Evolutionary conservation across 2,888 invertebrate genomes (phyloP), one percentile per base, ranked within the genome.

Genomic region (Apeira syringaria): DNA sequence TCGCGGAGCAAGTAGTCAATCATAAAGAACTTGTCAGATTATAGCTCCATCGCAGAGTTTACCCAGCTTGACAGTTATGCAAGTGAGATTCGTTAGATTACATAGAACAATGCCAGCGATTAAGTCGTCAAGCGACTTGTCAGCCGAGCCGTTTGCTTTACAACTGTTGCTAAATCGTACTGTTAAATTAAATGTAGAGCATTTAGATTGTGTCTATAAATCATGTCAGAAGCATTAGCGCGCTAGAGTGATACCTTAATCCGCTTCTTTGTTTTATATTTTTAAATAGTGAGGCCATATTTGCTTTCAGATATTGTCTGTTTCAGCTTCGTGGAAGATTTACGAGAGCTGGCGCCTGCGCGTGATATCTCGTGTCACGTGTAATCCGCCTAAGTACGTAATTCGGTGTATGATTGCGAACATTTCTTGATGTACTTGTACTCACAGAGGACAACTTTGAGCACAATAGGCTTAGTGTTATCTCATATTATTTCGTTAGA

Each of bases 271-370:
- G 84, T 87, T 87, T 86, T 83, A 72, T 85, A 83, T 85, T 87
- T 85, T 86, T 86, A 85, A 85, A 89, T 86, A 84, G 87, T 86
- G 79, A 78, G 79, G 79, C 80, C 84, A 85, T 88, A 87, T 89
- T 89, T 89, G 81, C 59, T 86, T 80, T 84, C 73, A 86, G 89
- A 87, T 88, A 87, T 86, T 72, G 81, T 81, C 74, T 75, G 74
- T 74, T 79, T 78, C 73, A 77, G 76, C 68, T 78, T 68, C 74
- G 65, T 71, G 74, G 74, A 85, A 86, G 88, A 87, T 88, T 87
- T 87, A 86, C 79, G 60, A 80, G 81, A 81, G 68, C 69, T 77
- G 85, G 86, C 86, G 86, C 80, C 83, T 77, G 68, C 74, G 70
- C 66, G 68, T 76, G 87, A 86, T 85, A 86, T 76, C 76, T 81